Conservation (phyloP, 2,888 invertebrate genomes). For the Idaea straminata region DNA sequence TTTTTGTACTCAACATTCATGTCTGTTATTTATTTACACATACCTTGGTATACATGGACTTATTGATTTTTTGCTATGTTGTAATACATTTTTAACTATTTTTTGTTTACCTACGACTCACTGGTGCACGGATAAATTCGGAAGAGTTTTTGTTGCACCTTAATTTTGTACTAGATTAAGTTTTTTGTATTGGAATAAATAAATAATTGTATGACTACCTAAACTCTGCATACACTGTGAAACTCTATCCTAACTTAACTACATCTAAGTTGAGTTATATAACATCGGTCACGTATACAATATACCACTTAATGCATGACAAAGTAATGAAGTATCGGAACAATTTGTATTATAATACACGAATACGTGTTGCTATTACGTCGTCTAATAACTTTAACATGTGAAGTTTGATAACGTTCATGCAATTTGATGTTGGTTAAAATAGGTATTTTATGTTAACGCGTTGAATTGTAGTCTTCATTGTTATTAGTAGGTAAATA, state of each 20-base stretch:
- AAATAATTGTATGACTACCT: too few relatives aligned
- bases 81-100: too few relatives aligned
- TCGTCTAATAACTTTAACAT: not conserved
- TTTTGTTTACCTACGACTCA: too few relatives aligned
- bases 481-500: not conserved
- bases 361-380: conserved; percentile 1
- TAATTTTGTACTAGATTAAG: too few relatives aligned
- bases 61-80: too few relatives aligned
- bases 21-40: too few relatives aligned
- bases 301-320: conserved; percentile 49
- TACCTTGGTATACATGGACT: too few relatives aligned
- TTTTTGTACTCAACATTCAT: too few relatives aligned
- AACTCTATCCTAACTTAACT: not conserved
- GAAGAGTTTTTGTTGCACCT: too few relatives aligned
- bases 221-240: too few relatives aligned
- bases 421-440: not conserved
- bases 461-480: not conserved
- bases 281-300: conserved; percentile 44
- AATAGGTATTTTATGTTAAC: not conserved
- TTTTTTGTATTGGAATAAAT: too few relatives aligned
- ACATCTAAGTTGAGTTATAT: conserved; percentile 33
- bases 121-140: too few relatives aligned
- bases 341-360: conserved; percentile 24
- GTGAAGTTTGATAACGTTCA: not conserved
- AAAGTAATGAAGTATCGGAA: conserved; percentile 42